Evolutionary conservation across 2,113 vertebrate genomes (phyloP).

Genomic region (Percina caprodes): DNA sequence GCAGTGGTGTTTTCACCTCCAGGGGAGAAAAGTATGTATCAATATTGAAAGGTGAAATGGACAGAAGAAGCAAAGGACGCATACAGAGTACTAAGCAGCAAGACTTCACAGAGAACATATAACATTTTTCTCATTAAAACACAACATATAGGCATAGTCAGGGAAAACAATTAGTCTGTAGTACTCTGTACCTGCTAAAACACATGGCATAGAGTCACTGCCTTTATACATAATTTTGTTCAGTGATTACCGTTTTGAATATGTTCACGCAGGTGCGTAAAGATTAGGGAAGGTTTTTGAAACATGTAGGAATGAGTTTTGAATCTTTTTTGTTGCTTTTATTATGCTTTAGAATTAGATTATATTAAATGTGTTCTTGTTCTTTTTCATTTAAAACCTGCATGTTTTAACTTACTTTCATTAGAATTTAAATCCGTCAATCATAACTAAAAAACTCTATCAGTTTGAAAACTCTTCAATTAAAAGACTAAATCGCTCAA

Average conservation of each 20-base stretch:
- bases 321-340: background rate
- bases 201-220: background rate
- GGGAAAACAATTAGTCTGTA: background rate
- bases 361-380: no score
- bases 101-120: background rate
- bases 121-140: background rate
- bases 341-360: background rate
- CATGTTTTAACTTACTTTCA: background rate
- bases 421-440: background rate
- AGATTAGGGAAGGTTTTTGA: background rate
- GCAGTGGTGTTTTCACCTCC: slow-evolving; percentile 8
- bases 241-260: background rate
- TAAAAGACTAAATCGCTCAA: background rate
- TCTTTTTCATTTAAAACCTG: background rate
- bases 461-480: background rate
- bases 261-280: background rate
- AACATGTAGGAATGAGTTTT: background rate
- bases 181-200: background rate
- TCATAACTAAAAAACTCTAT: background rate
- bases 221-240: background rate
- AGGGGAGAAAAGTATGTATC: slow-evolving; percentile 16
- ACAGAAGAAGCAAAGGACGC: background rate
- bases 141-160: background rate
- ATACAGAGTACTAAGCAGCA: background rate
- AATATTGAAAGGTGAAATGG: background rate